These are phyloP conservation scores for Epistrophella euchroma DNA, from an alignment of 2,888 invertebrate species.

Conservation along the genomic window DNA sequence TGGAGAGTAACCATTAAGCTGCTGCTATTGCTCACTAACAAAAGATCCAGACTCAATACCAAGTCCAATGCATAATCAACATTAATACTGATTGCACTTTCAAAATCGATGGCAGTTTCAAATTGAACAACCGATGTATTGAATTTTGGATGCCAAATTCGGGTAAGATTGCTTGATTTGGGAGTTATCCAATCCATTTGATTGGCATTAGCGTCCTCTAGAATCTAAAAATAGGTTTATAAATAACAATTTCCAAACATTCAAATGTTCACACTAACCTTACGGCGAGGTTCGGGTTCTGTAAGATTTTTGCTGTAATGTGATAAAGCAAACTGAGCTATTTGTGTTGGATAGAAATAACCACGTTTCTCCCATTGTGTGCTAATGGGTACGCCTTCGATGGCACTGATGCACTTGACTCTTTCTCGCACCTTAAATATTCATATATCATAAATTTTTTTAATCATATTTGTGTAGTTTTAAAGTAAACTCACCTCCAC, in stretches of 20 bases:
- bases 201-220: slow-evolving; percentile 91
- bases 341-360: slow-evolving; percentile 99
- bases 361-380: slow-evolving; percentile 98
- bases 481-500: slow-evolving; percentile 88
- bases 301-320: slow-evolving; percentile 98
- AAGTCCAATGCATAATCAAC: slow-evolving; percentile 89
- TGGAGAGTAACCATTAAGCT: slow-evolving; percentile 92
- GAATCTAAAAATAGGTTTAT: slow-evolving; percentile 78
- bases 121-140: slow-evolving; percentile 89
- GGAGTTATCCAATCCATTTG: slow-evolving; percentile 90
- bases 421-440: slow-evolving; percentile 88
- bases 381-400: slow-evolving; percentile 97
- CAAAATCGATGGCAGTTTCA: slow-evolving; percentile 88
- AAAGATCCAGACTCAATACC: slow-evolving; percentile 90
- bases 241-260: neutral
- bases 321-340: slow-evolving; percentile 98
- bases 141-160: slow-evolving; percentile 86
- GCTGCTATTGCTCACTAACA: slow-evolving; percentile 89
- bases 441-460: slow-evolving; percentile 13
- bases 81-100: slow-evolving; percentile 88
- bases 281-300: slow-evolving; percentile 91
- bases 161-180: slow-evolving; percentile 87
- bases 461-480: neutral
- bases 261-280: slow-evolving; percentile 79
- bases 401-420: slow-evolving; percentile 97